Base-by-base conservation (phyloP, 2,113 vertebrate genomes). In the Ciconia maguari region DNA sequence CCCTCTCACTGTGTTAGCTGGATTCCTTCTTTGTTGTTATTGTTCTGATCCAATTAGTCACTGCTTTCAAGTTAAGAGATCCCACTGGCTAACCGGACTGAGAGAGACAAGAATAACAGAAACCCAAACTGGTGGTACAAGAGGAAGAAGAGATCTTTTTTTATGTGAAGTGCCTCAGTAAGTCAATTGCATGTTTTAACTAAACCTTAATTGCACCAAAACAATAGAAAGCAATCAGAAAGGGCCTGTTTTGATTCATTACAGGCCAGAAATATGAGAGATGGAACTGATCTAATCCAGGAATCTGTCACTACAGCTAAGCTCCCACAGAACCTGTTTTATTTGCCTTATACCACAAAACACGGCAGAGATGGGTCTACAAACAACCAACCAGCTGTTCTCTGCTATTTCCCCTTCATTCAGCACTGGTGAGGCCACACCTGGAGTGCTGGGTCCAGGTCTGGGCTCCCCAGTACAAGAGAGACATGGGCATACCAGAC, bases 11-110 rank as follows among this genome's bases (percentile, higher is more conserved):
- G 64, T 48, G 34, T 54, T 65, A 93, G 83, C 46, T 94, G 49
- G 92, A 93, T 82, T 89, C 65, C 66, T 82, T 90, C 93, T 96
- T 87, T 94, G 89, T 61, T 82, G 61, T 71, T 64, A 95, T 96
- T 97, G 79, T 97, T 93, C 65, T 87, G 91, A 92, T 79, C 94
- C 81, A 94, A 32, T 93, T 95, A 95, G 87, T 97, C 95, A 94
- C 55, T 74, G 46, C 71, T 74, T 92, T 83, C 72, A 81, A 93
- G 44, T 83, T 83, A 81, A 86, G 83, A 25, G 55, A 74, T 42
- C 60, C 69, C 41, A 95, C n/a, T 62, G 91, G 13, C 64, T 93
- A 48, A 61, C 0, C 74, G 76, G 68, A 76, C 41, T 91, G 48
- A 77, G 88, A 90, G 5, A 82, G 10, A 51, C 21, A 85, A 87